A percentile compares a stretch with the other conserved stretches of the same genome.
phyloP scores from a whole-genome alignment of 2,113 vertebrate genomes.

The Falco punctatus region DNA sequence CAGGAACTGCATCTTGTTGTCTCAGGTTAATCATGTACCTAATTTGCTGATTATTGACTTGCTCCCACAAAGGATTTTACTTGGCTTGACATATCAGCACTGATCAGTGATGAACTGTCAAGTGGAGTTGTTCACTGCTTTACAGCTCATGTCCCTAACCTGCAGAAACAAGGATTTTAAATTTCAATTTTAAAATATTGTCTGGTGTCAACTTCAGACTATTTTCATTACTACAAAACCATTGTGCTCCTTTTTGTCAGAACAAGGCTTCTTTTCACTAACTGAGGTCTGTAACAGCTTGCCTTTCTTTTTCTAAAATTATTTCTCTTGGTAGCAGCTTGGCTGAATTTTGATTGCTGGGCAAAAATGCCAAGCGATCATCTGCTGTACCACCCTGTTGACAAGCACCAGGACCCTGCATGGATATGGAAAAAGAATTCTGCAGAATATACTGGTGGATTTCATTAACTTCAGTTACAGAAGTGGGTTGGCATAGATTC shows the following conservation, averaged over 20 bases:
- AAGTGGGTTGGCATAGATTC: background rate
- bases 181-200: constrained; percentile 51
- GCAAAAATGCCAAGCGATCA: background rate
- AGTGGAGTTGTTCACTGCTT: constrained; percentile 57
- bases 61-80: constrained; percentile 76
- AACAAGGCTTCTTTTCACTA: constrained; percentile 9
- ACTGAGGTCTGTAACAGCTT: background rate
- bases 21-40: constrained; percentile 81
- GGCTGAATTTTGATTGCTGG: background rate
- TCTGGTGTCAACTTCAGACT: constrained; percentile 48
- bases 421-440: background rate
- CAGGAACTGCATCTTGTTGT: constrained; percentile 72
- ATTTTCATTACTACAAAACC: background rate
- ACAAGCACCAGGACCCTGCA: background rate
- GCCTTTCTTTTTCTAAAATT: background rate
- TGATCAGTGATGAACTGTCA: constrained; percentile 76
- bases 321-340: background rate
- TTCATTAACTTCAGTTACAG: background rate
- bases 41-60: constrained; percentile 84
- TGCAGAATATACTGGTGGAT: background rate
- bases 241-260: constrained; percentile 12
- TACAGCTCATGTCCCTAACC: constrained; percentile 64
- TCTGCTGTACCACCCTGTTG: background rate
- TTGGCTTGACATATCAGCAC: constrained; percentile 72
- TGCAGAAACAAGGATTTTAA: constrained; percentile 59